Percentiles rank a stretch among this genome's conserved stretches.
Evolutionary conservation across 2,797 vertebrate species (phyloP).

Genomic region (Poeciliopsis presidionis): DNA sequence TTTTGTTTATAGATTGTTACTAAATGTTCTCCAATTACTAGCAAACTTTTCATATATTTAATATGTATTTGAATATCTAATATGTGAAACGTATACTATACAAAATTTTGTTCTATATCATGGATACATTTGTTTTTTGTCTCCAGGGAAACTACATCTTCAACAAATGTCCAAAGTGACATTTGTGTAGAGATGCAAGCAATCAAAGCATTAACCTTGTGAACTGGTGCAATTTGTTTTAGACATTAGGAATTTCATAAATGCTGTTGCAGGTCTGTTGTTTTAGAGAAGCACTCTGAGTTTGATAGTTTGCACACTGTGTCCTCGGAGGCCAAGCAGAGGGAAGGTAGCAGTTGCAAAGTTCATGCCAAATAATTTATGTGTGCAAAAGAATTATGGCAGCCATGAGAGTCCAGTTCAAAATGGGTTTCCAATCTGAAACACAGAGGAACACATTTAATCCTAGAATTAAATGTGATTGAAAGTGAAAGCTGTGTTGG

Average conservation of each 20-base stretch:
- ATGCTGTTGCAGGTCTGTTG: neutral
- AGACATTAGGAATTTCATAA: neutral
- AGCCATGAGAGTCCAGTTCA: neutral
- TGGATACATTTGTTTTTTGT: neutral
- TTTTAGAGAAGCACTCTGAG: conserved; percentile 2
- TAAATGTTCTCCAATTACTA: neutral
- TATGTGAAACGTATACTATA: neutral
- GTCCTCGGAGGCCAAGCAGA: neutral
- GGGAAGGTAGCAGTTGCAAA: neutral
- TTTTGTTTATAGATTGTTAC: neutral
- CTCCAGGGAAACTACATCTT: neutral
- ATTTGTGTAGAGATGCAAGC: neutral
- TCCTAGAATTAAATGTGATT: neutral
- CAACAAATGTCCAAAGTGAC: neutral
- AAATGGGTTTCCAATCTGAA: neutral
- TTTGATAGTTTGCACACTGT: neutral
- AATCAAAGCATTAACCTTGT: neutral
- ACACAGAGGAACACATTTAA: neutral
- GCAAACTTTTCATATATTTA: neutral
- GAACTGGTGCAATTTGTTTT: neutral
- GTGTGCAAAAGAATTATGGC: neutral
- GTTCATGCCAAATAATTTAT: neutral
- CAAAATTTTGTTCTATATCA: neutral
- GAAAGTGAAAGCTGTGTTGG: neutral
- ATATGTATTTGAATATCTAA: neutral